phyloP scores from a whole-genome alignment of 2,888 invertebrate species.

The Xanthorhoe spadicearia region DNA sequence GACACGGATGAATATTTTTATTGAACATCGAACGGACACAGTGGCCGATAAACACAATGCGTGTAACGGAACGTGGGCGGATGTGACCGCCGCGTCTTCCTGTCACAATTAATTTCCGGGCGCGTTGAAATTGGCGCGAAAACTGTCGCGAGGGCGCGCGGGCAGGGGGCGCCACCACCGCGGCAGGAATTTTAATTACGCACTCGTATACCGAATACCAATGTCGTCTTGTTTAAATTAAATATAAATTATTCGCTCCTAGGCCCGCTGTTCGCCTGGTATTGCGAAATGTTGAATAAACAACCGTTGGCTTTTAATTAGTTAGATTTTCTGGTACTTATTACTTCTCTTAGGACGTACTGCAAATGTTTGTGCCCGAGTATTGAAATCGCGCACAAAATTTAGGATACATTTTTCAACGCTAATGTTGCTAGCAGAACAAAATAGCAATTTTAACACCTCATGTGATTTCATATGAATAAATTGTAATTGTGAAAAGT shows the following conservation, averaged over 20 bases:
- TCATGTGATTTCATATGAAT: neutral
- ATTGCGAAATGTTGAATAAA: slow-evolving; percentile 78
- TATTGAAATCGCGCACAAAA: slow-evolving; percentile 16
- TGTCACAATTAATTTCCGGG: slow-evolving; percentile 85
- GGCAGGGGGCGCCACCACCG: slow-evolving; percentile 66
- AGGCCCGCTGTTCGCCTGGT: slow-evolving; percentile 77
- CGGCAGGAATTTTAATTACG: slow-evolving; percentile 85
- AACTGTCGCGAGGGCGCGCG: slow-evolving; percentile 75
- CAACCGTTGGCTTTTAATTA: slow-evolving; percentile 77
- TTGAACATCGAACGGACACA: slow-evolving; percentile 51
- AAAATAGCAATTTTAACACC: neutral
- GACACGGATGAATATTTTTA: slow-evolving; percentile 56
- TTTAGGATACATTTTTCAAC: slow-evolving; percentile 14
- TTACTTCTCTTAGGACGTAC: slow-evolving; percentile 40
- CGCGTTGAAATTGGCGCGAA: slow-evolving; percentile 85
- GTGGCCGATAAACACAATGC: slow-evolving; percentile 65
- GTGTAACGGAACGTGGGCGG: slow-evolving; percentile 78
- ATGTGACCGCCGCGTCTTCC: slow-evolving; percentile 84
- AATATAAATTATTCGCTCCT: slow-evolving; percentile 84
- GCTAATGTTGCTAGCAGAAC: too few species aligned
- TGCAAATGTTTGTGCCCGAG: slow-evolving; percentile 35
- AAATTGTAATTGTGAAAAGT: slow-evolving; percentile 2
- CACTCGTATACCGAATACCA: slow-evolving; percentile 84
- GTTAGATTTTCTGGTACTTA: slow-evolving; percentile 68
- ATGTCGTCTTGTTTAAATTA: slow-evolving; percentile 85